Conservation (phyloP, 2,888 invertebrate genomes). For the Phengaris arion region DNA sequence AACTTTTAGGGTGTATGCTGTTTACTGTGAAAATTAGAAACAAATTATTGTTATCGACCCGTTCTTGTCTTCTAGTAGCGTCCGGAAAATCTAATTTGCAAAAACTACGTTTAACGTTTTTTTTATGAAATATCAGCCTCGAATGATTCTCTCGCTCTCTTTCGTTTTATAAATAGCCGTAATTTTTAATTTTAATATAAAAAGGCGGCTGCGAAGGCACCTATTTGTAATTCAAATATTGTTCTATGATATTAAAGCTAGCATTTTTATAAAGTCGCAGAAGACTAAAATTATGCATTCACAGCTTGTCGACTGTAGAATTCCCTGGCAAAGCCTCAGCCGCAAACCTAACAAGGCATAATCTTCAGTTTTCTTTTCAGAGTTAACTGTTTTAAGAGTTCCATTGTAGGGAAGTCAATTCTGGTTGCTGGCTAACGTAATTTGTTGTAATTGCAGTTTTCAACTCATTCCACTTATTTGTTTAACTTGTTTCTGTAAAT, state of each 20-base stretch:
- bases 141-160: neutral
- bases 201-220: neutral
- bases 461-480: slow-evolving; percentile 20
- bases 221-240: slow-evolving; percentile 18
- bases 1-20: neutral
- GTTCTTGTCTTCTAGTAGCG: neutral
- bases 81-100: slow-evolving; percentile 7
- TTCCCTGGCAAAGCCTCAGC: slow-evolving; percentile 34
- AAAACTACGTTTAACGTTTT: neutral
- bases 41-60: neutral
- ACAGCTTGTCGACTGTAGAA: slow-evolving; percentile 36
- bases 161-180: neutral
- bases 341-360: slow-evolving; percentile 37
- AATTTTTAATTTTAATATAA: slow-evolving; percentile 16
- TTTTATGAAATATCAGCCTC: neutral
- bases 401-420: slow-evolving; percentile 33
- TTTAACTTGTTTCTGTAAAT: slow-evolving; percentile 18
- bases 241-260: slow-evolving; percentile 24
- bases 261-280: slow-evolving; percentile 32
- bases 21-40: neutral
- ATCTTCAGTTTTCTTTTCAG: slow-evolving; percentile 39
- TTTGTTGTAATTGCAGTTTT: slow-evolving; percentile 30
- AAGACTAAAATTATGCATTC: slow-evolving; percentile 41
- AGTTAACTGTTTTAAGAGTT: slow-evolving; percentile 38
- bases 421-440: slow-evolving; percentile 26